Conservation (phyloP, 2,888 invertebrate genomes). For the Cylindroiulus punctatus region DNA sequence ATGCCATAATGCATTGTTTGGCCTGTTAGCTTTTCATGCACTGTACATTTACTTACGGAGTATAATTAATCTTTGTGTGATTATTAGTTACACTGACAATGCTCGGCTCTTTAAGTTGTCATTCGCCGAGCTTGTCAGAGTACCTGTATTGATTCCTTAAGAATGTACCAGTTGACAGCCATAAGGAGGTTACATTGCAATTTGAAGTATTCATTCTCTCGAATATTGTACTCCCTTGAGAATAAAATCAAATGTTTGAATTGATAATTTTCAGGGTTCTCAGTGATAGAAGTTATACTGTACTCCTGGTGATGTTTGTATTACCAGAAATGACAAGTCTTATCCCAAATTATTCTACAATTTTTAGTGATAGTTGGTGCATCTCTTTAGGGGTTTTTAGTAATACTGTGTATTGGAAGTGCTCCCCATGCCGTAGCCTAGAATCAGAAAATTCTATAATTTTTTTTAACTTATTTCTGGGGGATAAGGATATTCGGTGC, state of each 20-base stretch:
- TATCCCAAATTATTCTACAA: not conserved
- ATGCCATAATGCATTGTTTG: slow-evolving; percentile 8
- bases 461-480: not conserved
- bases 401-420: slow-evolving; percentile 24
- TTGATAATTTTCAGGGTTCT: not conserved
- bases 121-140: not conserved
- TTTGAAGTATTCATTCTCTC: not conserved
- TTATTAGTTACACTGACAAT: too few relatives aligned
- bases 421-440: not conserved
- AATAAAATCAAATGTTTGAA: not conserved
- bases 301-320: not conserved
- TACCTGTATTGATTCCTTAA: not conserved
- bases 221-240: not conserved
- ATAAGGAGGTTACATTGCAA: not conserved
- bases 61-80: too few relatives aligned
- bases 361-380: slow-evolving; percentile 34
- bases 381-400: slow-evolving; percentile 31
- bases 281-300: slow-evolving; percentile 21
- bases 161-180: not conserved
- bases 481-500: not conserved
- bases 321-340: not conserved
- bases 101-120: not conserved
- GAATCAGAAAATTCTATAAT: not conserved
- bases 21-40: not conserved
- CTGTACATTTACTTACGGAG: too few relatives aligned